phyloP scores from a whole-genome alignment of 2,113 vertebrate genomes.

The Neotragus pygmaeus region DNA sequence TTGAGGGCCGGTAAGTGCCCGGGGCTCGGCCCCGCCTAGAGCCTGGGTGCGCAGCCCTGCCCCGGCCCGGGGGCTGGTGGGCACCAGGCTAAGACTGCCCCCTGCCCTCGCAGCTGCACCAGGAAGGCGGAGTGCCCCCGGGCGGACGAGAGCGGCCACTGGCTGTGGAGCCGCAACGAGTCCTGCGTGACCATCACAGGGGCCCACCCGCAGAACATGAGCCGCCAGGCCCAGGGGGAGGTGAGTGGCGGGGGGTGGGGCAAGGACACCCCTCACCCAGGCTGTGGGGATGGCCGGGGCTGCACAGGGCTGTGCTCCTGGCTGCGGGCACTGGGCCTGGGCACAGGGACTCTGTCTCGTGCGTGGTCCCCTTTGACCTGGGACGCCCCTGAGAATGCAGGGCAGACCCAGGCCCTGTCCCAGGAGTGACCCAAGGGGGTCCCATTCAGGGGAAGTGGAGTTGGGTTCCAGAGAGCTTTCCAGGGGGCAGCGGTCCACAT shows the following conservation, averaged over 20 bases:
- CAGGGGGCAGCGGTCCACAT: rapidly evolving
- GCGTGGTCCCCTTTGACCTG: not conserved
- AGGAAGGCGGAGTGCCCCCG: constrained; percentile 85
- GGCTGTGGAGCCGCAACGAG: constrained; percentile 92
- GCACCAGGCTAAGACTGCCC: not conserved
- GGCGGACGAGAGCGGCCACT: constrained; percentile 83
- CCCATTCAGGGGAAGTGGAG: not conserved
- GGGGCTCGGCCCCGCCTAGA: not conserved
- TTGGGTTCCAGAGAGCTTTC: not conserved
- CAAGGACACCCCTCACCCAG: not conserved
- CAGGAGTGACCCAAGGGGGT: not conserved
- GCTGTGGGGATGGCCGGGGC: not conserved
- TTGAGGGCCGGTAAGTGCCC: constrained; percentile 76
- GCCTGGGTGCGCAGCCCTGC: not conserved
- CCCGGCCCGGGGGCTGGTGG: rapidly evolving
- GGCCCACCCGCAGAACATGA: constrained; percentile 89
- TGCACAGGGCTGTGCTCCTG: rapidly evolving
- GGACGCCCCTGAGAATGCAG: not conserved
- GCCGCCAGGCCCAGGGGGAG: constrained; percentile 81
- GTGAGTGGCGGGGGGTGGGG: constrained; percentile 40
- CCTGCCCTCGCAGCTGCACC: constrained; percentile 80
- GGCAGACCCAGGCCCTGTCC: too few species aligned
- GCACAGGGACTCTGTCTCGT: not conserved
- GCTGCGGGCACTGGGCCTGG: not conserved
- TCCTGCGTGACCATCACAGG: constrained; percentile 84